These are phyloP conservation scores for Boleophthalmus pectinirostris DNA, from an alignment of 2,113 vertebrate genomes.

Conservation along the genomic window DNA sequence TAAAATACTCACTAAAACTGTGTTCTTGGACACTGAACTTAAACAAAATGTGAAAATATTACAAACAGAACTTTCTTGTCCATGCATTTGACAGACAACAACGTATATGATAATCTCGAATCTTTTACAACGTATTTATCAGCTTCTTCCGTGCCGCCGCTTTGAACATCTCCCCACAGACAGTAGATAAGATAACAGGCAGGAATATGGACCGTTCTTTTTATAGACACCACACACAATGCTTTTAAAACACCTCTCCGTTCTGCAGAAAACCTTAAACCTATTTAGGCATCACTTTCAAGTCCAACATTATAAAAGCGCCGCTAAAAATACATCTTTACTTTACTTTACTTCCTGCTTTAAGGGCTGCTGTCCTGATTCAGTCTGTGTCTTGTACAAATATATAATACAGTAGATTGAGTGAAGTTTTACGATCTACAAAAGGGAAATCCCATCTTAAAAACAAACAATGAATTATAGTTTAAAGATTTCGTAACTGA, in stretches of 20 bases:
- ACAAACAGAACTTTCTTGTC: neutral
- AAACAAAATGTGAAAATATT: neutral
- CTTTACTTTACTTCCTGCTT: neutral
- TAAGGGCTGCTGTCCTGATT: neutral
- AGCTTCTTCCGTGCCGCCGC: neutral
- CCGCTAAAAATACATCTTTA: slow-evolving; percentile 1
- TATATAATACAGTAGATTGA: neutral
- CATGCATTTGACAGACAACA: neutral
- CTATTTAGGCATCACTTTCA: slow-evolving; percentile 7
- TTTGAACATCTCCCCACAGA: neutral
- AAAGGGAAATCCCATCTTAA: neutral
- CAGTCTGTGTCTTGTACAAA: neutral
- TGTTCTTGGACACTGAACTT: neutral
- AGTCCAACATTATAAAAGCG: neutral
- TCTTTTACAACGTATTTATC: neutral
- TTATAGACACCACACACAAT: neutral
- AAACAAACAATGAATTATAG: neutral
- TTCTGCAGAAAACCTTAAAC: neutral
- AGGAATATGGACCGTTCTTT: neutral
- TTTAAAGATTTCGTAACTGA: neutral
- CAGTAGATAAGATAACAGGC: neutral
- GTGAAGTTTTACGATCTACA: neutral
- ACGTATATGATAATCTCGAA: neutral
- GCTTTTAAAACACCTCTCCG: neutral
- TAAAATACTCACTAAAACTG: too few relatives aligned